These are phyloP conservation scores for Diprion similis DNA, from an alignment of 1,140 invertebrate species.

Conservation along the genomic window DNA sequence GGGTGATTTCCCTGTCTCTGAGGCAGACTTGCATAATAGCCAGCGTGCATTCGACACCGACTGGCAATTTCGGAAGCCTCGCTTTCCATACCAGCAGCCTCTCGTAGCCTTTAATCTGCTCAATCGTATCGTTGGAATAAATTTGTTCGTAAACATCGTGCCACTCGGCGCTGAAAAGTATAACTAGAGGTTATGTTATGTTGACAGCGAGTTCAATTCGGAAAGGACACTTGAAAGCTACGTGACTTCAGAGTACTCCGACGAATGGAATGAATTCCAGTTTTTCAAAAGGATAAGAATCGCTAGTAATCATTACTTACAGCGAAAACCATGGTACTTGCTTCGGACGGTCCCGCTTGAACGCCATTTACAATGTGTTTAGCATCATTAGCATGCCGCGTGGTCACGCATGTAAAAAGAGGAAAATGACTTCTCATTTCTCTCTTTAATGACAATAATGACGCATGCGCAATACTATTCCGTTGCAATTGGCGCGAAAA, in stretches of 20 bases:
- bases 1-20: constrained; percentile 52
- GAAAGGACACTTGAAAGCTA: not conserved
- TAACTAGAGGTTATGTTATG: not conserved
- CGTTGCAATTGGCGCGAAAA: too few relatives aligned
- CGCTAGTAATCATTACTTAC: constrained; percentile 36
- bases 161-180: constrained; percentile 65
- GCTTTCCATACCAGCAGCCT: constrained; percentile 68
- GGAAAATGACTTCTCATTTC: too few relatives aligned
- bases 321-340: constrained; percentile 52
- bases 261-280: not conserved
- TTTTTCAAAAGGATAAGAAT: not conserved
- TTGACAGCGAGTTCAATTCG: not conserved
- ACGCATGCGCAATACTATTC: too few relatives aligned
- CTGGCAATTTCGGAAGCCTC: constrained; percentile 69
- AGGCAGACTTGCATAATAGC: constrained; percentile 68
- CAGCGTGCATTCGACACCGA: constrained; percentile 72
- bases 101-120: constrained; percentile 61
- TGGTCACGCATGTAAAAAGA: too few relatives aligned
- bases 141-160: constrained; percentile 63
- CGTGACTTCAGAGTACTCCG: not conserved
- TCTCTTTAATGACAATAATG: too few relatives aligned
- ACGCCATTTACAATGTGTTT: constrained; percentile 40
- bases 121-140: constrained; percentile 55
- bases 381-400: too few relatives aligned
- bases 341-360: constrained; percentile 40